Conservation (phyloP, 1,140 invertebrate genomes). For the Neuroterus valhalla region DNA sequence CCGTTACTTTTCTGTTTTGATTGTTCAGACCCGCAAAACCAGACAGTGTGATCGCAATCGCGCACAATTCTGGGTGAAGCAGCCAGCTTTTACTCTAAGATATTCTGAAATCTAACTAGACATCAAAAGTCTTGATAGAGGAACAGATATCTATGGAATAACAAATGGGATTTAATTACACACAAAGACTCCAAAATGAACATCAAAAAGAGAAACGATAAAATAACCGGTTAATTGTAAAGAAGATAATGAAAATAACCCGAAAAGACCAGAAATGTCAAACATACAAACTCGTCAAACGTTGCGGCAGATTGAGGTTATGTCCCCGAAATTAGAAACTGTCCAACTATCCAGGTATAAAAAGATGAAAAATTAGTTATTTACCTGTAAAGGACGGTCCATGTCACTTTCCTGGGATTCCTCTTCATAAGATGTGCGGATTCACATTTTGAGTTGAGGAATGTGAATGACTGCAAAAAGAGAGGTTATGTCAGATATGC, state of each 20-base stretch:
- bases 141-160: conserved; percentile 70
- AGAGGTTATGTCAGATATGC: conserved; percentile 52
- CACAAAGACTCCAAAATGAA: too few relatives aligned
- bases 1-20: conserved; percentile 18
- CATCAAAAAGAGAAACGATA: too few relatives aligned
- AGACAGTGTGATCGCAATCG: conserved; percentile 64
- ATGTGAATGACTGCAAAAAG: conserved; percentile 90
- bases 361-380: conserved; percentile 16
- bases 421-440: conserved; percentile 96
- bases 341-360: neutral
- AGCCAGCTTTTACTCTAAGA: conserved; percentile 67
- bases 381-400: conserved; percentile 98
- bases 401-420: conserved; percentile 98
- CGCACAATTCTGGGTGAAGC: conserved; percentile 74
- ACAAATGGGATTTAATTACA: too few relatives aligned
- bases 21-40: conserved; percentile 72
- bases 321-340: neutral
- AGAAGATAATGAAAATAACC: conserved; percentile 14
- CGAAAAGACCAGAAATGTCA: conserved; percentile 30
- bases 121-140: conserved; percentile 54
- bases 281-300: neutral
- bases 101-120: conserved; percentile 69
- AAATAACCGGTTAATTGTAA: neutral
- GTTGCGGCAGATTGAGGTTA: neutral
- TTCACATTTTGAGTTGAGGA: conserved; percentile 98